Evolutionary conservation across 2,113 vertebrate genomes (phyloP).

Genomic region (Dissostichus mawsoni): DNA sequence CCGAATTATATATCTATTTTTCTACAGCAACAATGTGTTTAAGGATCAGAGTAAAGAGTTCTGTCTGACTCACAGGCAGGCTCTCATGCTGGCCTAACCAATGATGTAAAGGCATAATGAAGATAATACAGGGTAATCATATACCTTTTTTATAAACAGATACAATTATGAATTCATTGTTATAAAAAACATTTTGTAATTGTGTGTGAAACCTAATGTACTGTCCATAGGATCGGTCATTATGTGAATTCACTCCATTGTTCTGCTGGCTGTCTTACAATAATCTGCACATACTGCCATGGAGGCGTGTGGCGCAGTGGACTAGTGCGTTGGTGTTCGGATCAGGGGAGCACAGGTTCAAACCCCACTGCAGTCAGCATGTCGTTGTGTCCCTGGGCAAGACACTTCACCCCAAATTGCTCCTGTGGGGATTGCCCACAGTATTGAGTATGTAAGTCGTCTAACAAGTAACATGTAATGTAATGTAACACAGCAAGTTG

Average conservation of each 20-base stretch:
- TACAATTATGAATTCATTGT: not conserved
- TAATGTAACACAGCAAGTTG: not conserved
- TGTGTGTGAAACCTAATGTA: not conserved
- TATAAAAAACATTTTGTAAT: too few relatives aligned
- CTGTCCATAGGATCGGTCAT: not conserved
- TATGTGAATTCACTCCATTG: not conserved
- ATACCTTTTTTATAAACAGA: not conserved
- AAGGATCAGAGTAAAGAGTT: not conserved
- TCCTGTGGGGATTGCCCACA: too few relatives aligned
- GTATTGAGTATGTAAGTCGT: too few relatives aligned
- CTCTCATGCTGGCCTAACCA: not conserved
- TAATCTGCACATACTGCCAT: not conserved
- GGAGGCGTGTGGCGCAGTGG: too few relatives aligned
- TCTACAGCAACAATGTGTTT: not conserved
- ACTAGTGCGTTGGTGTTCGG: too few relatives aligned
- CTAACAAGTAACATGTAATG: too few relatives aligned
- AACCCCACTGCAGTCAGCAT: too few relatives aligned
- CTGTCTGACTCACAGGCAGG: not conserved
- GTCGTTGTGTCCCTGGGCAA: too few relatives aligned
- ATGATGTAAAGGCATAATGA: not conserved
- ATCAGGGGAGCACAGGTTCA: too few relatives aligned
- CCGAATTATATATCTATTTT: not conserved
- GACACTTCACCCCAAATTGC: too few relatives aligned
- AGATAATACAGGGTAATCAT: not conserved
- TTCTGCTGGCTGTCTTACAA: not conserved